Base-by-base conservation (phyloP, 2,888 invertebrate species). In the Actias luna region DNA sequence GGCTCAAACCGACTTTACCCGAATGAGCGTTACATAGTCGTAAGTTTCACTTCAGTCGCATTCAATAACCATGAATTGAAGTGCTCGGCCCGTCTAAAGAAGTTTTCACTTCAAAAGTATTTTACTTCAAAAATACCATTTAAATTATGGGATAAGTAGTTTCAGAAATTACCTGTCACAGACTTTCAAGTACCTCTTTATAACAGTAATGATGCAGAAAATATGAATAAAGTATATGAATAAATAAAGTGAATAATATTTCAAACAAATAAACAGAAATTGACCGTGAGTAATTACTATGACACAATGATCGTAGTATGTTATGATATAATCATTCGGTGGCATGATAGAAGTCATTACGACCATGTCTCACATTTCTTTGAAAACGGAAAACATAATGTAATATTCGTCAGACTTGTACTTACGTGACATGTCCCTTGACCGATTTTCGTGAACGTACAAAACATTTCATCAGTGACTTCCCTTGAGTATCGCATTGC, bases 351-450 rank as follows among this genome's bases (percentile, higher is more conserved):
- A 50, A 46, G 7, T 10, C 18, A 22, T 46, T 10, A 2, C 22
- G 10, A 22, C 10, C 10, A 50, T 50, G 3, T 1, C 25, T 25
- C 46, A 25, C 14, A 4, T 50, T 50, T 22, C 1, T 25, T 50
- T 50, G 14, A 2, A 50, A 50, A 22, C 8, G 12, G 25, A 50
- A 25, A n/a, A n/a, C 16, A 16, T 39, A 16, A 46, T 42, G 18
- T n/a, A 39, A 39, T 46, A 46, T 1, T 46, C 36, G 12, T 46
- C 22, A 46, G 46, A 22, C 22, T 22, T 25, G 12, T 63, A 86
- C 91, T 88, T 76, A 92, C 92, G 64, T 86, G 87, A 65, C 92
- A 92, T 29, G 90, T 86, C 62, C 92, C 91, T 79, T 91, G 80
- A 0, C 92, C 92, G 33, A 85, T 74, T 67, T 67, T 72, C 1